These are phyloP conservation scores for Megamerina dolium DNA, from an alignment of 2,888 invertebrate species.

Conservation along the genomic window DNA sequence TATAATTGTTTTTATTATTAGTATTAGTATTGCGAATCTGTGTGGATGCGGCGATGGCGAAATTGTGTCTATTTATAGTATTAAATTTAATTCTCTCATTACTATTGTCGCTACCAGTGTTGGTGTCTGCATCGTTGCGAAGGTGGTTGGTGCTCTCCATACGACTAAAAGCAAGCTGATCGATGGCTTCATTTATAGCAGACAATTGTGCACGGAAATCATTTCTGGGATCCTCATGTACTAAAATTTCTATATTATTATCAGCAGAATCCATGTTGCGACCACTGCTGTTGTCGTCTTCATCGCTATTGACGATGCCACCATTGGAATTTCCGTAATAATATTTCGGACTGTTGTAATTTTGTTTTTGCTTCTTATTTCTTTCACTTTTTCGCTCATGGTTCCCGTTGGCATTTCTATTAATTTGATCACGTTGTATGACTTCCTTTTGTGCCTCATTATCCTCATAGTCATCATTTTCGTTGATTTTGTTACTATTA, in stretches of 20 bases:
- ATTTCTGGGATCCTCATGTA: slow-evolving; percentile 8
- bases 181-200: slow-evolving; percentile 8
- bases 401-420: neutral
- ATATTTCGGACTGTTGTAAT: too few species aligned
- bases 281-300: neutral
- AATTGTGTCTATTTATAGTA: too few species aligned
- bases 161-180: neutral
- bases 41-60: neutral
- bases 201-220: slow-evolving; percentile 12
- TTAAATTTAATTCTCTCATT: too few species aligned
- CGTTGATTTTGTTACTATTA: neutral
- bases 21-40: neutral
- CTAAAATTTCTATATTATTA: neutral
- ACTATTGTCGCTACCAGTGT: neutral
- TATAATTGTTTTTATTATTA: too few species aligned
- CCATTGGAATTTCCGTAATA: too few species aligned
- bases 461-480: too few species aligned
- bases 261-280: neutral
- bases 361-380: too few species aligned
- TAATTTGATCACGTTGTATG: neutral
- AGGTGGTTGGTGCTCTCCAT: too few species aligned
- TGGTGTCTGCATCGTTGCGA: neutral
- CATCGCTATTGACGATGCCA: too few species aligned
- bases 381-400: too few species aligned
- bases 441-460: too few species aligned